Base-by-base conservation (phyloP, 2,113 vertebrate species). In the Thermophis baileyi region DNA sequence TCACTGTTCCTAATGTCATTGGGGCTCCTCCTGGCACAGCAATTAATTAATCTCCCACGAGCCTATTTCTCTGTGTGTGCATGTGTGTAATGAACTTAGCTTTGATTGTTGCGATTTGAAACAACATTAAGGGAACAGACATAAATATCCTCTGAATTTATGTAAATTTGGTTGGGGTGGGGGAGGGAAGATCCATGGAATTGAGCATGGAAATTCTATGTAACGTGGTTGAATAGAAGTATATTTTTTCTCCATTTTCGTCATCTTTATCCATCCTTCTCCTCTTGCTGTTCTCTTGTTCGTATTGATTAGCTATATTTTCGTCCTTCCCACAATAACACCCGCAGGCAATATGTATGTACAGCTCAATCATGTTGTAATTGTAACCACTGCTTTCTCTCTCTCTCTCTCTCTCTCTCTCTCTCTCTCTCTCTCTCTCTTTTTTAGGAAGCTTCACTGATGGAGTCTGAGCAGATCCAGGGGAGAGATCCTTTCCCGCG, bases 401-500 rank as follows among this genome's bases (percentile, higher is more conserved):
- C 30, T 57, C 55, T 57, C 54, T 20, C 53, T 22, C 6, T 7
- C 54, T 10, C 25, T 10, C 57, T 55, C 54, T 55, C 53, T 16
- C 51, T 20, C 16, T 5, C 16, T 20, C 5, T 20, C 22, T 24
- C 9, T 40, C 94, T 94, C 1, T 44, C 94, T 94, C 5, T 91
- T 95, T 85, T 90, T 47, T 87, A 98, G 97, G 93, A 96, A 95
- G 95, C 92, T 47, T 93, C 90, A 93, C 95, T 96, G 92, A 98
- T 98, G 97, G 97, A 97, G 92, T 95, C 97, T 92, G 96, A 96
- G 93, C 94, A 97, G 93, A 92, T 93, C 4, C 94, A n/a, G 1
- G 93, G 69, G 22, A 92, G 93, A 96, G 93, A 85, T 25, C 50
- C 30, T 30, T 24, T 87, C 55, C 69, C 89, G 16, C 44, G 20